These are phyloP conservation scores for Drosophila kanapiae DNA, from an alignment of 1,140 invertebrate species.

Conservation along the genomic window DNA sequence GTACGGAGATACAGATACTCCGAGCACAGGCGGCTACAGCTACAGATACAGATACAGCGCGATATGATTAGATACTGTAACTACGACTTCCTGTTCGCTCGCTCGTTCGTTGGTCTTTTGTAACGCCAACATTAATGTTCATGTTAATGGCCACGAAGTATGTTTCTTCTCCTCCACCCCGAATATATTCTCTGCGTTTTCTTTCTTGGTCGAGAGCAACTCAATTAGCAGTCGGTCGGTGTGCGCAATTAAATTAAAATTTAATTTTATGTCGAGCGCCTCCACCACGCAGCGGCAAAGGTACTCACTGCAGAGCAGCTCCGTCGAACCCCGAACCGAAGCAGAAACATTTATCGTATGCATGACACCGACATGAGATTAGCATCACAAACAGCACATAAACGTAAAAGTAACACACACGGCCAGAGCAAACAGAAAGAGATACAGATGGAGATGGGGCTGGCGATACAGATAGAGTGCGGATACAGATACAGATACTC, in stretches of 20 bases:
- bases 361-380: slow-evolving; percentile 78
- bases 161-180: slow-evolving; percentile 9
- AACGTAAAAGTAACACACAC: slow-evolving; percentile 79
- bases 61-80: slow-evolving; percentile 74
- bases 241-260: slow-evolving; percentile 82
- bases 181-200: slow-evolving; percentile 18
- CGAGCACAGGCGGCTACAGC: slow-evolving; percentile 6
- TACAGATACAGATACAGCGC: slow-evolving; percentile 28
- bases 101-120: slow-evolving; percentile 15
- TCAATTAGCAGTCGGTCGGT: slow-evolving; percentile 75
- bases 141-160: slow-evolving; percentile 54
- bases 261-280: slow-evolving; percentile 76
- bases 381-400: slow-evolving; percentile 83
- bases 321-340: slow-evolving; percentile 15
- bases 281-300: slow-evolving; percentile 10
- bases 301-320: slow-evolving; percentile 3
- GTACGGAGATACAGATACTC: slow-evolving; percentile 29
- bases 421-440: slow-evolving; percentile 35
- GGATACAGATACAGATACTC: slow-evolving; percentile 32
- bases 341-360: slow-evolving; percentile 73
- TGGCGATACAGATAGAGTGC: slow-evolving; percentile 30
- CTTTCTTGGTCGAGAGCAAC: slow-evolving; percentile 37
- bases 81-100: slow-evolving; percentile 63
- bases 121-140: slow-evolving; percentile 54
- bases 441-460: slow-evolving; percentile 38